Conservation (phyloP, 2,888 invertebrate species). For the Margaritifera margaritifera region DNA sequence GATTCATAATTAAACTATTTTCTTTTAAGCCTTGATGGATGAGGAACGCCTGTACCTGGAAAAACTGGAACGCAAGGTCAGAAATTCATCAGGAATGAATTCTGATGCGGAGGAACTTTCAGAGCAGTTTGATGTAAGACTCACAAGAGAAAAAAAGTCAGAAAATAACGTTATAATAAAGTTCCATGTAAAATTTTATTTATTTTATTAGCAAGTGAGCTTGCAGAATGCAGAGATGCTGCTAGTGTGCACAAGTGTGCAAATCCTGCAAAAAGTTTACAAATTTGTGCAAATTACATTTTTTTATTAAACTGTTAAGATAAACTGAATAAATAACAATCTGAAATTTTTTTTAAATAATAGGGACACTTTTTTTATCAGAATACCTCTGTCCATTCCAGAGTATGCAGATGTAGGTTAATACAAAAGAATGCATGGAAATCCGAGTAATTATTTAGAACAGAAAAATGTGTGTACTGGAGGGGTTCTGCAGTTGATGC, state of each 20-base stretch:
- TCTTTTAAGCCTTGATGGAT: conserved; percentile 81
- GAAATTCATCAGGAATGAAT: conserved; percentile 80
- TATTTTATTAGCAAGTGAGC: neutral
- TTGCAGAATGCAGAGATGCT: neutral
- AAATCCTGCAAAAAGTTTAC: neutral
- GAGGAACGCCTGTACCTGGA: conserved; percentile 87
- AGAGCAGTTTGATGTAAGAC: conserved; percentile 87
- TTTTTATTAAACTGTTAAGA: no score
- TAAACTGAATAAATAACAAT: no score
- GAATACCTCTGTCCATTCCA: no score
- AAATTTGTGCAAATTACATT: no score
- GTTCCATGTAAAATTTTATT: neutral
- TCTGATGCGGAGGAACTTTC: conserved; percentile 94
- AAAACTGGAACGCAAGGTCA: conserved; percentile 84
- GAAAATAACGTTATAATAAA: neutral
- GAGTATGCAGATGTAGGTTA: no score
- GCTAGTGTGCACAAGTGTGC: neutral
- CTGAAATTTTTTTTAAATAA: no score
- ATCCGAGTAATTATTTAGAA: no score
- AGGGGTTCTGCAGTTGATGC: no score
- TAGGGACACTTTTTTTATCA: no score
- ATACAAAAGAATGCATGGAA: no score
- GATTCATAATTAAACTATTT: neutral
- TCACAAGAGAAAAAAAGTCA: neutral
- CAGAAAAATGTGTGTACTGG: no score